Evolutionary conservation across 2,113 vertebrate species (phyloP).

Genomic region (Sceloporus undulatus): DNA sequence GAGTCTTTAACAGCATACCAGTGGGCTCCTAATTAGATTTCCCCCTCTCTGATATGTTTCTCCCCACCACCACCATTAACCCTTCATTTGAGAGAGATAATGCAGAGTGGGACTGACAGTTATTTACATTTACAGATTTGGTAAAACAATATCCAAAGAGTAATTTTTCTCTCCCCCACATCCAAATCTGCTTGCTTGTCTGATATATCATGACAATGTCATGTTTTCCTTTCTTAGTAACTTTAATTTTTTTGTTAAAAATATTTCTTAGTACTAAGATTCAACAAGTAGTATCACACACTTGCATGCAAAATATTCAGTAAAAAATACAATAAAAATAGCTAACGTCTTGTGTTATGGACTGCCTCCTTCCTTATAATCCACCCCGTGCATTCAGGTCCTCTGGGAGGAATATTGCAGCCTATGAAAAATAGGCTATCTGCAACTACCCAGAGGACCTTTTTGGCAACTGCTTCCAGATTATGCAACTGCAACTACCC

Average conservation of each 20-base stretch:
- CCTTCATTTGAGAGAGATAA: constrained; percentile 50
- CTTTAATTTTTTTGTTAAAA: background rate
- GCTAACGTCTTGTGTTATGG: too few species aligned
- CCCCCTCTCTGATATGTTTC: constrained; percentile 41
- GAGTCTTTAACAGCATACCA: constrained; percentile 66
- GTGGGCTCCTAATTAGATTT: constrained; percentile 72
- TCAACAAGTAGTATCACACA: too few species aligned
- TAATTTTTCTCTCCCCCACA: background rate
- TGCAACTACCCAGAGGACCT: too few species aligned
- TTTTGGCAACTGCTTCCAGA: too few species aligned
- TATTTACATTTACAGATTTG: constrained; percentile 51
- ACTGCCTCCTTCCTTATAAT: too few species aligned
- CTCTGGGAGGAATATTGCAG: too few species aligned
- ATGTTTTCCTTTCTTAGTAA: constrained; percentile 12
- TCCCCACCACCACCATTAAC: constrained; percentile 45
- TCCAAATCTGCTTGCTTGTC: constrained; percentile 20
- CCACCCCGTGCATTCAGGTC: too few species aligned
- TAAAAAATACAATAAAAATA: too few species aligned
- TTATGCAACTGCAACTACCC: too few species aligned
- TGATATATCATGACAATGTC: constrained; percentile 28
- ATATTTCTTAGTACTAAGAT: too few species aligned
- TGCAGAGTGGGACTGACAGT: background rate
- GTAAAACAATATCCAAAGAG: constrained; percentile 29
- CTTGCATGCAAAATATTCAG: too few species aligned
- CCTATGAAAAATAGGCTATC: too few species aligned